Evolutionary conservation across 2,113 vertebrate species (phyloP).

Genomic region (Callipepla californica): DNA sequence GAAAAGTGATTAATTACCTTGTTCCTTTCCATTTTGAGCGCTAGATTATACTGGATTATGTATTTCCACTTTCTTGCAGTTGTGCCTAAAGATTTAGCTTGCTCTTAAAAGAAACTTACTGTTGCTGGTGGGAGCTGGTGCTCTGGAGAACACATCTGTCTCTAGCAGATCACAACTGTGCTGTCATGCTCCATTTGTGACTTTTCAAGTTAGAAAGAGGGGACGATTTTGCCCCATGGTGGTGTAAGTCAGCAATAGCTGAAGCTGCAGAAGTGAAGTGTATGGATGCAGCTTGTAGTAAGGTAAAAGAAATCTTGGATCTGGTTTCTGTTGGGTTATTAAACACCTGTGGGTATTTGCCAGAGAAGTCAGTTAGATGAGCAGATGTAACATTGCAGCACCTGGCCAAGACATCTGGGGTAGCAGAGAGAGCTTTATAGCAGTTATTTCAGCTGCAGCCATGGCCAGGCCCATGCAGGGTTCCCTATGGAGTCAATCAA

Average conservation of each 20-base stretch:
- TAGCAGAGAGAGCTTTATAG: neutral
- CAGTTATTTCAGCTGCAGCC: neutral
- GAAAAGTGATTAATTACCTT: neutral
- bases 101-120: neutral
- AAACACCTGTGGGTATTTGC: neutral
- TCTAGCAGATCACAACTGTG: neutral
- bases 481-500: neutral
- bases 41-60: neutral
- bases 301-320: neutral
- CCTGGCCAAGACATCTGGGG: neutral
- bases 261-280: neutral
- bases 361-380: neutral
- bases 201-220: neutral
- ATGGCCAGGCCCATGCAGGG: no score
- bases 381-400: neutral
- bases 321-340: neutral
- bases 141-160: neutral
- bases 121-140: neutral
- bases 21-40: neutral
- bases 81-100: neutral
- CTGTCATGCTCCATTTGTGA: neutral
- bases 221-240: neutral
- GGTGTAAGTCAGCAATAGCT: neutral
- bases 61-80: conserved; percentile 1
- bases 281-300: neutral